phyloP scores from a whole-genome alignment of 1,140 invertebrate genomes.

The Plectrocnemia conspersa region DNA sequence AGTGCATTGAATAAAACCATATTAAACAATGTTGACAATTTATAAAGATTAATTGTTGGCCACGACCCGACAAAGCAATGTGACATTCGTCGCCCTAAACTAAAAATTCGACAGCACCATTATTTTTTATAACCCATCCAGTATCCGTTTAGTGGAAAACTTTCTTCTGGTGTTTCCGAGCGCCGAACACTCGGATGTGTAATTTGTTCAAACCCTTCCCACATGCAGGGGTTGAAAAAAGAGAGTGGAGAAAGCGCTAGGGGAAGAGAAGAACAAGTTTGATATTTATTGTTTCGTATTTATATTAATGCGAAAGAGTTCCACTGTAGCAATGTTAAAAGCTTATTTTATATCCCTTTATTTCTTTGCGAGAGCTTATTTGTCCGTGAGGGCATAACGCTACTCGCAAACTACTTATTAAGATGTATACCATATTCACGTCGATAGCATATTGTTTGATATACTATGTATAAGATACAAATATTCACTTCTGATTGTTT shows the following conservation, averaged over 20 bases:
- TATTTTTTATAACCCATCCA: slow-evolving; percentile 31
- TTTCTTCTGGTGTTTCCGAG: slow-evolving; percentile 24
- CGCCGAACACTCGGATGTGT: slow-evolving; percentile 29
- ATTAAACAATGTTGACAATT: too few species aligned
- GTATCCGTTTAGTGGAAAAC: slow-evolving; percentile 33
- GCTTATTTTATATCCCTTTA: slow-evolving; percentile 27
- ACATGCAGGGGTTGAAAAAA: slow-evolving; percentile 5
- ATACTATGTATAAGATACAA: neutral
- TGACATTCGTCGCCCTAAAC: slow-evolving; percentile 1
- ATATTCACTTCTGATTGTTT: neutral
- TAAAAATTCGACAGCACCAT: slow-evolving; percentile 20
- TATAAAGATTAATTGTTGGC: too few species aligned
- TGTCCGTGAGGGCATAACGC: slow-evolving; percentile 5
- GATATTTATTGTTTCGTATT: slow-evolving; percentile 36
- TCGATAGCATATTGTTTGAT: neutral
- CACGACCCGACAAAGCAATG: too few species aligned
- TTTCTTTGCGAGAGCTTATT: slow-evolving; percentile 20
- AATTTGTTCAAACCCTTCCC: slow-evolving; percentile 27
- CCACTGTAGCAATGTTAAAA: slow-evolving; percentile 30
- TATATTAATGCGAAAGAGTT: slow-evolving; percentile 36
- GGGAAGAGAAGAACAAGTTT: slow-evolving; percentile 28
- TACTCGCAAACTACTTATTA: slow-evolving; percentile 4
- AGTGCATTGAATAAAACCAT: too few species aligned
- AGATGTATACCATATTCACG: too few species aligned
- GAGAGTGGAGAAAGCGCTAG: slow-evolving; percentile 1